These are phyloP conservation scores for Cremastinae sp. DNA, from an alignment of 2,888 invertebrate species.

Conservation along the genomic window DNA sequence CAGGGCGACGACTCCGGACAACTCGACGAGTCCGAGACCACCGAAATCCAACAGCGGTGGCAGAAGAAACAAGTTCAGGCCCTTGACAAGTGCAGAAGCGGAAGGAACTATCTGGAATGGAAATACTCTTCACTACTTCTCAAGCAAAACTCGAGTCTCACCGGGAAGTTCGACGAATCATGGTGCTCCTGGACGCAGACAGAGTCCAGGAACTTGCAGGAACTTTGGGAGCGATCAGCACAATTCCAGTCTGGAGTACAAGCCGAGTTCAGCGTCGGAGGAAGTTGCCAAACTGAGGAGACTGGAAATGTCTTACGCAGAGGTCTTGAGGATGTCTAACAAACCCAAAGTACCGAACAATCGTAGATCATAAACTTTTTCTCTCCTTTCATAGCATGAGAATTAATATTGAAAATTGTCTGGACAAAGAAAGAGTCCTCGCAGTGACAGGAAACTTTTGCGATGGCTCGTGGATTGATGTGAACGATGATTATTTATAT, in stretches of 20 bases:
- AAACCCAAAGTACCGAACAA: conserved; percentile 78
- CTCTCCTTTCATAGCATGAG: not conserved
- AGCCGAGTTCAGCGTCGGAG: conserved; percentile 89
- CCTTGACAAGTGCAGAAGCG: conserved; percentile 78
- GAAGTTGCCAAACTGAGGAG: conserved; percentile 91
- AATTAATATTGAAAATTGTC: not conserved
- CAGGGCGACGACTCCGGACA: conserved; percentile 65
- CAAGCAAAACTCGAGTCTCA: conserved; percentile 79
- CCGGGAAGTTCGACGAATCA: conserved; percentile 72
- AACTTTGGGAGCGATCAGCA: conserved; percentile 73
- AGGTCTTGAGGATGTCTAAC: conserved; percentile 88
- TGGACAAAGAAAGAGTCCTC: no score
- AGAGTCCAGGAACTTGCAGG: conserved; percentile 54
- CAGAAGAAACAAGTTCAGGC: conserved; percentile 82
- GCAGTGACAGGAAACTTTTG: no score
- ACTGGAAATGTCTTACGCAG: conserved; percentile 92
- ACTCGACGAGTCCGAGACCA: conserved; percentile 85
- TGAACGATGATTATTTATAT: no score
- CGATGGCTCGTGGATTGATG: no score
- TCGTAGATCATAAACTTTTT: conserved; percentile 61
- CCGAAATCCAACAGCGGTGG: conserved; percentile 81
- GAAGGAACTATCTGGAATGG: conserved; percentile 85
- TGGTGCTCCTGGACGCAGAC: conserved; percentile 50
- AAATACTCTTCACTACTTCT: conserved; percentile 86
- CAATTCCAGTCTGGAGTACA: conserved; percentile 74